Evolutionary conservation across 1,140 invertebrate species (phyloP), one percentile per base, ranked within the genome.

Genomic region (Brachionus sp.): DNA sequence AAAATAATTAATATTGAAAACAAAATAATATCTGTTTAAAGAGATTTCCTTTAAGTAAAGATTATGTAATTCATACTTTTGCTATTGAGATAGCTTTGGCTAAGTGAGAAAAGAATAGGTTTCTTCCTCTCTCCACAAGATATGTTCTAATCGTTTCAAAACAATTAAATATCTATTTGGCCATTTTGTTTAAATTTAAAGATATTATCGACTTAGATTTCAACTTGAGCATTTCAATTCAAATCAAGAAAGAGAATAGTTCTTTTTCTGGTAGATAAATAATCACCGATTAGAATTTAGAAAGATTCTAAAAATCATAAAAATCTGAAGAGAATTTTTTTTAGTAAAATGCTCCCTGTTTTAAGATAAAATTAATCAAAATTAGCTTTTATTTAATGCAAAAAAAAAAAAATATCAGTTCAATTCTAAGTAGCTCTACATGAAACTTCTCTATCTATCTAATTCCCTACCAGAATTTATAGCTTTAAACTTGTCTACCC

Each of bases 41-140:
- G 33, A 39, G 33, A 39, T 70, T 37, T 66, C 64, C 64, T 66
- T 33, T 66, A 23, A 57, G 50, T 19, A 19, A 23, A 9, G 66
- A 70, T 70, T 70, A 70, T 70, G 66, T 70, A 70, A 70, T 57
- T 57, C 66, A 35, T 39, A n/a, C 16, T 70, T n/a, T 39, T 39
- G 37, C 13, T 37, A 70, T 42, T 19, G 37, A 70, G 37, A 70
- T 70, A 70, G 37, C 42, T 70, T 42, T 16, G 35, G 66, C 39
- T 70, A 37, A 70, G 35, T 19, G 16, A 70, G 29, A 70, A 39
- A 12, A 39, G 29, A 35, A 39, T 39, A 70, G 37, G 16, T 37
- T 39, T 70, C 16, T n/a, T 70, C 3, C 37, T 70, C 35, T 70
- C 35, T 39, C 35, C 19, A 37, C 37, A 66, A 66, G 33, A 66